Percentiles rank a stretch among this genome's conserved stretches.
These are phyloP conservation scores for Verasper variegatus DNA, from an alignment of 2,113 vertebrate genomes.

Conservation along the genomic window DNA sequence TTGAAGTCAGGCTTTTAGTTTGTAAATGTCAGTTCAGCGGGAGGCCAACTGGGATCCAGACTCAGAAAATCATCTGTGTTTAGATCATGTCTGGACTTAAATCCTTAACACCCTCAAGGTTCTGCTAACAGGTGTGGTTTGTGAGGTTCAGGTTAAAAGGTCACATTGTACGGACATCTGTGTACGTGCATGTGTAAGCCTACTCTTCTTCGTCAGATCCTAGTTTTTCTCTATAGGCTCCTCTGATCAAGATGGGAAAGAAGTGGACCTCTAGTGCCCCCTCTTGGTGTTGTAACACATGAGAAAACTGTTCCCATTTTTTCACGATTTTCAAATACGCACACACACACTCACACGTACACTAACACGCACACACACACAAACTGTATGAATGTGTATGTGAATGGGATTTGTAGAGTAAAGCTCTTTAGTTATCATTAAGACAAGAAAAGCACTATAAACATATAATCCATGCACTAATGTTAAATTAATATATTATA, in stretches of 20 bases:
- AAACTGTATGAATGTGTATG: too few species aligned
- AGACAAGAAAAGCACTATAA: too few species aligned
- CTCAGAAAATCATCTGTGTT: background rate
- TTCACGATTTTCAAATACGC: background rate
- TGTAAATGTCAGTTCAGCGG: background rate
- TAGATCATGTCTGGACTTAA: background rate
- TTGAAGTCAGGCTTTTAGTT: background rate
- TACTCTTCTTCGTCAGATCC: background rate
- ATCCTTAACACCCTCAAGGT: background rate
- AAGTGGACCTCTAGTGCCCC: slow-evolving; percentile 57
- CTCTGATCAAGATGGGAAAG: background rate
- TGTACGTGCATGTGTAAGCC: background rate
- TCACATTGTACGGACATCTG: background rate
- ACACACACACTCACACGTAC: too few species aligned
- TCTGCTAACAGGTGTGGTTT: slow-evolving; percentile 24
- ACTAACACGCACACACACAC: too few species aligned
- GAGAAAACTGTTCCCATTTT: background rate
- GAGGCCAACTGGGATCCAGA: background rate
- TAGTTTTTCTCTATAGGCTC: background rate
- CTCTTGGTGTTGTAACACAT: slow-evolving; percentile 30
- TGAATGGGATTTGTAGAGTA: too few species aligned
- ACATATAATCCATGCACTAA: too few species aligned
- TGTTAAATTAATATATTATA: too few species aligned
- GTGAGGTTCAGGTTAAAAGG: slow-evolving; percentile 28
- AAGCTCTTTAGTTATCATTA: too few species aligned